Conservation (phyloP, 2,113 vertebrate genomes). For the Vanacampus margaritifer region DNA sequence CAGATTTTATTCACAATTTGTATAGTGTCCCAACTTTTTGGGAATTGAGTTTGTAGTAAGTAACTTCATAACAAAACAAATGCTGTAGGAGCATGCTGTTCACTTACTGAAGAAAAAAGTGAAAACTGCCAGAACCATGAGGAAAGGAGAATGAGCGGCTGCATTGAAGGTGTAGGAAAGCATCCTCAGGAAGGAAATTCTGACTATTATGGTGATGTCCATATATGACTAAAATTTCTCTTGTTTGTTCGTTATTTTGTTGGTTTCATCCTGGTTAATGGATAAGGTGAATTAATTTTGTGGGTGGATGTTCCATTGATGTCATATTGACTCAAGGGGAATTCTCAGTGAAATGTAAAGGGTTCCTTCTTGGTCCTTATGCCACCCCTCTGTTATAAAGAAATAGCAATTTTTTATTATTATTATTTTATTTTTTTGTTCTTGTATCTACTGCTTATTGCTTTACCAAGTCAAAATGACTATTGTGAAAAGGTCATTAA, state of each 20-base stretch:
- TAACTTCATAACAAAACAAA: too few relatives aligned
- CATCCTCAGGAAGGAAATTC: too few relatives aligned
- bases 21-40: too few relatives aligned
- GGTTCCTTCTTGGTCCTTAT: background rate
- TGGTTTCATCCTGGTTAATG: background rate
- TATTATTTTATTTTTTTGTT: too few relatives aligned
- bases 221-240: background rate
- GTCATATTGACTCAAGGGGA: background rate
- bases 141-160: background rate
- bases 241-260: background rate
- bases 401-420: too few relatives aligned
- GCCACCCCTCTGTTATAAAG: too few relatives aligned
- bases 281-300: background rate
- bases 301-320: background rate
- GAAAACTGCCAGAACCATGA: background rate
- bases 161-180: too few relatives aligned
- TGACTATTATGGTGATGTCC: background rate
- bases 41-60: too few relatives aligned
- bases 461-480: background rate
- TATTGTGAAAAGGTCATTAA: background rate
- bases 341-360: background rate
- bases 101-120: too few relatives aligned
- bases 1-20: too few relatives aligned
- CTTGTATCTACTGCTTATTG: background rate
- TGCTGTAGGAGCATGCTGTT: too few relatives aligned